phyloP scores from a whole-genome alignment of 2,113 vertebrate species.

The Brachyistius frenatus region DNA sequence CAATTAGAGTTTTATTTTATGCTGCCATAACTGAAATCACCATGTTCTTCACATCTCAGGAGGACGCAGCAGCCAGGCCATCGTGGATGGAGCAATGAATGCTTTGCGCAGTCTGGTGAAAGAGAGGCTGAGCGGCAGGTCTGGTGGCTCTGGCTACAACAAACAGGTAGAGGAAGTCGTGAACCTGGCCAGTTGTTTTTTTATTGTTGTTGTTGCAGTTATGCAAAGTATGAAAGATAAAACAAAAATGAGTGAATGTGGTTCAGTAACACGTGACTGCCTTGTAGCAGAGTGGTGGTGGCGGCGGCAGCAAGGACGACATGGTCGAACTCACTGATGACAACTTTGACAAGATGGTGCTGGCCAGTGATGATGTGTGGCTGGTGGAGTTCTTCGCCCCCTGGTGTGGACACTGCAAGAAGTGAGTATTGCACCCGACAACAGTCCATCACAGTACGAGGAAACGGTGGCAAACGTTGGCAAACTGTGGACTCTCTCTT shows the following conservation, averaged over 20 bases:
- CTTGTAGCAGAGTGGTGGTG: slow-evolving; percentile 78
- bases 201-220: neutral
- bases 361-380: slow-evolving; percentile 90
- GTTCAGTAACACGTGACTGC: neutral
- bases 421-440: slow-evolving; percentile 82
- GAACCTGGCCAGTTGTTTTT: fast-evolving
- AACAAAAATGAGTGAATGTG: neutral
- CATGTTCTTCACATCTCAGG: slow-evolving; percentile 78
- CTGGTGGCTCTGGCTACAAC: slow-evolving; percentile 87
- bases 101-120: slow-evolving; percentile 90
- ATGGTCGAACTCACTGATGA: slow-evolving; percentile 94
- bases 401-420: slow-evolving; percentile 99
- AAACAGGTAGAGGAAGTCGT: slow-evolving; percentile 83
- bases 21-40: neutral
- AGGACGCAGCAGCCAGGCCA: slow-evolving; percentile 91
- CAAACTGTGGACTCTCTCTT: too few species aligned
- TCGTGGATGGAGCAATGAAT: slow-evolving; percentile 91
- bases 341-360: slow-evolving; percentile 91
- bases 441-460: neutral
- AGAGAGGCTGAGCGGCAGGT: slow-evolving; percentile 88
- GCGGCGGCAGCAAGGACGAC: slow-evolving; percentile 87
- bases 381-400: slow-evolving; percentile 98
- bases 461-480: neutral
- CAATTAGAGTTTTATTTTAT: neutral
- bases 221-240: too few species aligned